A percentile compares a stretch with the other conserved stretches of the same genome.
phyloP scores from a whole-genome alignment of 2,888 invertebrate genomes.

The Ochropacha duplaris region DNA sequence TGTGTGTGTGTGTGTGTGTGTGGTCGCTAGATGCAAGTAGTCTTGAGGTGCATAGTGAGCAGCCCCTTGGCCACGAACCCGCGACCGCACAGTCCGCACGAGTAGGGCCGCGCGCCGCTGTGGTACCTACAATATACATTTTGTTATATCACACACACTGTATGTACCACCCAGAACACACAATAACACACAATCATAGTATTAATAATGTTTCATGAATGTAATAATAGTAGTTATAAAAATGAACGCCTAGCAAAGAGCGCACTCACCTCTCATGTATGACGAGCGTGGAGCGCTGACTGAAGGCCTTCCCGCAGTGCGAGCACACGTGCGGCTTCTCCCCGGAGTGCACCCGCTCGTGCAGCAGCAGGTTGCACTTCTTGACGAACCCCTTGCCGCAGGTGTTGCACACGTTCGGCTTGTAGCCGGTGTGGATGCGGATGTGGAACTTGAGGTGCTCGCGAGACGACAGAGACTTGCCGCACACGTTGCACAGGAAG shows the following conservation, averaged over 20 bases:
- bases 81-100: slow-evolving; percentile 82
- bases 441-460: slow-evolving; percentile 85
- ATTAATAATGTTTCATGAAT: not conserved
- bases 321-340: slow-evolving; percentile 85
- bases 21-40: slow-evolving; percentile 65
- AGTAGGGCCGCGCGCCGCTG: slow-evolving; percentile 84
- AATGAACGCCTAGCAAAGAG: no score
- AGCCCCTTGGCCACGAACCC: slow-evolving; percentile 85
- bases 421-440: slow-evolving; percentile 84
- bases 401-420: slow-evolving; percentile 83
- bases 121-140: slow-evolving; percentile 63
- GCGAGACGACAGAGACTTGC: slow-evolving; percentile 82
- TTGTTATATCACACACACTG: not conserved
- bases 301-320: slow-evolving; percentile 85
- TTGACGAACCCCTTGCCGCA: slow-evolving; percentile 30
- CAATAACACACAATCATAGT: not conserved
- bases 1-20: slow-evolving; percentile 10
- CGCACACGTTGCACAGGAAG: slow-evolving; percentile 84
- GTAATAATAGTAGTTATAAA: not conserved
- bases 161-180: no score
- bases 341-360: slow-evolving; percentile 84
- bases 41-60: slow-evolving; percentile 84
- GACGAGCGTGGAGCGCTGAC: slow-evolving; percentile 83
- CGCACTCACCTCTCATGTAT: slow-evolving; percentile 75
- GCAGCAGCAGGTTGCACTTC: slow-evolving; percentile 76